Base-by-base conservation (phyloP, 2,888 invertebrate species). In the Encarsia formosa region DNA sequence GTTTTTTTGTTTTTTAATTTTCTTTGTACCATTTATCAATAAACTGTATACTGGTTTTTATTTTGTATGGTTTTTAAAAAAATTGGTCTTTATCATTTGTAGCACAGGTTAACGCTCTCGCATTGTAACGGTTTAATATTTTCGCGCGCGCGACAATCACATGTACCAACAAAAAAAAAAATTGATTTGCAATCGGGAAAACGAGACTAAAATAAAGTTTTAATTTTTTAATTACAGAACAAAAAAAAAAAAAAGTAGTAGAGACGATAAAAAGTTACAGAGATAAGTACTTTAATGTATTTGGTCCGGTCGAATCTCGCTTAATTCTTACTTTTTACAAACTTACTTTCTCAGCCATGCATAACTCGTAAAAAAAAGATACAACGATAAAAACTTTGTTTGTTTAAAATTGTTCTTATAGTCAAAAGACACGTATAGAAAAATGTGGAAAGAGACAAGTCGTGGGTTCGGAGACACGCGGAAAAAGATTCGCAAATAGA, bases 41-140 rank as follows among this genome's bases (percentile, higher is more conserved):
- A 49, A 26, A 46, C 47, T 44, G 50, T 51, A 50, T 51, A 51
- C 54, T 51, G 50, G 48, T 54, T 20, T 35, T 50, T 46, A 44
- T 18, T 32, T 44, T 42, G 19, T 41, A 20, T 54, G 3, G 48
- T 54, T 41, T 46, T n/a, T 31, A 41, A 24, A 48, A 37, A 51
- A 52, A 54, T 59, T 60, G 60, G 56, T 57, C 54, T 60, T 54
- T 38, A 43, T 49, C 54, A 54, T 57, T 59, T 57, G 55, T 60
- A 57, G 52, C 56, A 56, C 50, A 57, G 42, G 60, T 52, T 58
- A 26, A 32, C 49, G 42, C 39, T 47, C 31, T 35, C 16, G 40
- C 24, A 35, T 20, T 43, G 31, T 9, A n/a, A 26, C 23, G 15
- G 32, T 23, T 18, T 20, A 8, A 24, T 18, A 26, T 8, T 8